Conservation (phyloP, 2,888 invertebrate species). For the Morpho helenor region DNA sequence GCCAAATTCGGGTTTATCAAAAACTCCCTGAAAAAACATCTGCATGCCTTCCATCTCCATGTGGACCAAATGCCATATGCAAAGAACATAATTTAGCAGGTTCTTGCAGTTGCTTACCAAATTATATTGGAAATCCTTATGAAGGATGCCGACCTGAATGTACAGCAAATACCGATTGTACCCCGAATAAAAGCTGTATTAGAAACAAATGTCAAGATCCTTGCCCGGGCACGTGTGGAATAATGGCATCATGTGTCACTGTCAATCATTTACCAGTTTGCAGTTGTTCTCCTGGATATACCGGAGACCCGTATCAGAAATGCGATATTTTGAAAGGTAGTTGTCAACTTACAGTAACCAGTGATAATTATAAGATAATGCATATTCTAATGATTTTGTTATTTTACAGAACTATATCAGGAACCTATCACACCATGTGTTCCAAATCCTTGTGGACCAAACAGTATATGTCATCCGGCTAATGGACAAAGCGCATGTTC, state of each 20-base stretch:
- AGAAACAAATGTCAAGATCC: slow-evolving; percentile 88
- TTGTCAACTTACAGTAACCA: background rate
- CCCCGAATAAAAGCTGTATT: slow-evolving; percentile 84
- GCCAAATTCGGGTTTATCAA: slow-evolving; percentile 67
- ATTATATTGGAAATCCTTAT: slow-evolving; percentile 88
- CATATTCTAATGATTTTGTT: background rate
- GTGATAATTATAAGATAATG: background rate
- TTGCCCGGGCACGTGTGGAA: slow-evolving; percentile 87
- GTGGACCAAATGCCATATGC: slow-evolving; percentile 82
- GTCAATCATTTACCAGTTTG: slow-evolving; percentile 85
- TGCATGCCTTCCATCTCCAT: slow-evolving; percentile 81
- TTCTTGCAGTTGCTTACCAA: slow-evolving; percentile 84
- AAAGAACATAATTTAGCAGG: slow-evolving; percentile 79
- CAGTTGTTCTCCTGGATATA: slow-evolving; percentile 82
- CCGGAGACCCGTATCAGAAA: slow-evolving; percentile 85
- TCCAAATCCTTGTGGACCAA: slow-evolving; percentile 87
- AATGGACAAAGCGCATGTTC: slow-evolving; percentile 87
- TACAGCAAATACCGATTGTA: slow-evolving; percentile 84
- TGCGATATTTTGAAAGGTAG: slow-evolving; percentile 70
- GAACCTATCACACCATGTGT: slow-evolving; percentile 79
- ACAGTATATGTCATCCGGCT: slow-evolving; percentile 84
- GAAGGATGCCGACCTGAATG: slow-evolving; percentile 89
- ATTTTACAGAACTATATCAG: slow-evolving; percentile 47
- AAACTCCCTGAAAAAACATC: slow-evolving; percentile 61
- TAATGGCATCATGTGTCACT: slow-evolving; percentile 84